Base-by-base conservation (phyloP, 2,888 invertebrate genomes). In the Cyaniris semiargus region DNA sequence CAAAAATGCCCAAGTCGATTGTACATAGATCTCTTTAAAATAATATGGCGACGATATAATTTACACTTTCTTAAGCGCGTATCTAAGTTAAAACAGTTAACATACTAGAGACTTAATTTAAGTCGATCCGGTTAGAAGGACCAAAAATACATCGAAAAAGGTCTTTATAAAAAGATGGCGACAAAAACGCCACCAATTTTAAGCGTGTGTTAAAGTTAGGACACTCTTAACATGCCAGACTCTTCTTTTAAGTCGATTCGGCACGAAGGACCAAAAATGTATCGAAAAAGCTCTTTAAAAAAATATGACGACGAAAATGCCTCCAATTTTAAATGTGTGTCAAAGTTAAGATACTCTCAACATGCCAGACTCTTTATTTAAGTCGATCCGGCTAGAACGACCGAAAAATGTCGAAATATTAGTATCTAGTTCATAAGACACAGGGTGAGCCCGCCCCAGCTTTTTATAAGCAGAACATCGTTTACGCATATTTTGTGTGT, bases 401-500 rank as follows among this genome's bases (percentile, higher is more conserved):
- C 44, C 48, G 23, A 27, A 74, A 53, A 23, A 27, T 53, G 23
- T 27, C 44, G 70, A 79, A 79, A 78, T 74, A 74, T 53, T 74
- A 74, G 53, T 74, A 74, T 74, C 74, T 53, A 27, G 74, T 53
- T 74, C 27, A 72, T 74, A 74, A 48, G 74, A 74, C 48, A 71
- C 6, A 27, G 74, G 74, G 74, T 48, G 7, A 48, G 23, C 23
- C 48, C 74, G 66, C 44, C 48, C 21, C 48, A 53, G 76, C 60
- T 77, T 77, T 79, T 79, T 78, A 78, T 79, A 79, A 79, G 78
- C 78, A 79, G 81, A 82, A 81, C 78, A 81, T 80, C 80, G 79
- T 79, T 80, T 80, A 81, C 81, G 79, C 79, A 80, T 79, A 80
- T 80, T 80, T 79, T 79, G 44, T 74, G 78, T 78, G 80, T 60